phyloP scores from a whole-genome alignment of 2,113 vertebrate species.

The Pseudopodoces humilis region DNA sequence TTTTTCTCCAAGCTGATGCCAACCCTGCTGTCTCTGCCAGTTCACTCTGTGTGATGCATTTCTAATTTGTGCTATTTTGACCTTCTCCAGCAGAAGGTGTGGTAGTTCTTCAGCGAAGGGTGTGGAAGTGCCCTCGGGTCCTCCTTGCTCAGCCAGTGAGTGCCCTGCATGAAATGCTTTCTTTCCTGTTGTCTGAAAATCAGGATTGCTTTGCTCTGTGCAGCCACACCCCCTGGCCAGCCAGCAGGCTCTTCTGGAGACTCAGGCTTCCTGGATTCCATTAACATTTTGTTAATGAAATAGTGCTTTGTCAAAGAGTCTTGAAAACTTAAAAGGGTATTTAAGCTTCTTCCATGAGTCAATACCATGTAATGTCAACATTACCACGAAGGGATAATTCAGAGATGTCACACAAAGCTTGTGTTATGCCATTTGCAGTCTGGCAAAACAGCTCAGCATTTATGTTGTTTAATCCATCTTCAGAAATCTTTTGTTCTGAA shows the following conservation, averaged over 20 bases:
- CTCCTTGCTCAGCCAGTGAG: neutral
- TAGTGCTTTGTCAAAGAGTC: conserved; percentile 65
- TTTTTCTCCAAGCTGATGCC: neutral
- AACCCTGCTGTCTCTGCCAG: neutral
- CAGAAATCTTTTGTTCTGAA: conserved; percentile 67
- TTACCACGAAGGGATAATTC: conserved; percentile 64
- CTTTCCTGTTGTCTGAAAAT: neutral
- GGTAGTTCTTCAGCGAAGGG: neutral
- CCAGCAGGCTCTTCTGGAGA: neutral
- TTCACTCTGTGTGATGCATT: neutral
- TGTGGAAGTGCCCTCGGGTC: neutral
- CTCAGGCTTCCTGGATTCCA: conserved; percentile 42
- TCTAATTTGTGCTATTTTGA: conserved; percentile 23
- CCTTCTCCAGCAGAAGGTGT: conserved; percentile 60
- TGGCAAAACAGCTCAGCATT: conserved; percentile 63
- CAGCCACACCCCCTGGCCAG: neutral
- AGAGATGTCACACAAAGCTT: conserved; percentile 62
- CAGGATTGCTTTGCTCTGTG: neutral
- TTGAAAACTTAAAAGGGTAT: conserved; percentile 69
- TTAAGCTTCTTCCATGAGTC: conserved; percentile 69
- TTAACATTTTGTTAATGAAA: conserved; percentile 72
- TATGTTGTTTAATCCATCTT: conserved; percentile 66
- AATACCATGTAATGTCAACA: conserved; percentile 69
- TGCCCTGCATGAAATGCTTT: neutral
- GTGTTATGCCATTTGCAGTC: conserved; percentile 63